Conservation (phyloP, 2,888 invertebrate genomes). For the Rosalia funebris region DNA sequence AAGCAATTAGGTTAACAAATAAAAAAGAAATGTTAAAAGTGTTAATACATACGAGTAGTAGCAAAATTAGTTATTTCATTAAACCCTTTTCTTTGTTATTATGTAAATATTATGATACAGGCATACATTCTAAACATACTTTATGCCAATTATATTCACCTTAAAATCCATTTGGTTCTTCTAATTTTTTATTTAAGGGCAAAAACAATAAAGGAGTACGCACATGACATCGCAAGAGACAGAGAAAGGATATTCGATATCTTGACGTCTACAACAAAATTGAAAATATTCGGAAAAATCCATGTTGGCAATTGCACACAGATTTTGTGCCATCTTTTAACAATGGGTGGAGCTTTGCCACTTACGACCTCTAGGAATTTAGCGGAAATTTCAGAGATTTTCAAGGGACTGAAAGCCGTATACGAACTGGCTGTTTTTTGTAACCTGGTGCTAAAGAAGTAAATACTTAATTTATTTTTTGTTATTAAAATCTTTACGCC, state of each 20-base stretch:
- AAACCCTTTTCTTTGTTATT: too few relatives aligned
- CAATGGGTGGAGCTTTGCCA: slow-evolving; percentile 16
- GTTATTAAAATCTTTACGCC: too few relatives aligned
- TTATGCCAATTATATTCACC: too few relatives aligned
- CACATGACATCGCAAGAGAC: slow-evolving; percentile 11
- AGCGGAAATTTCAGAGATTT: slow-evolving; percentile 32
- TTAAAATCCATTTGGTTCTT: too few relatives aligned
- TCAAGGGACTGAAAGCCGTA: slow-evolving; percentile 26
- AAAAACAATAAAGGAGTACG: slow-evolving; percentile 13
- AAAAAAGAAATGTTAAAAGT: too few relatives aligned
- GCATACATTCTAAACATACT: too few relatives aligned
- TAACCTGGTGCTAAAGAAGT: slow-evolving; percentile 34
- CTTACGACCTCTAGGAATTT: slow-evolving; percentile 28
- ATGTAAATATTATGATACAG: too few relatives aligned
- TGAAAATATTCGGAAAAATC: slow-evolving; percentile 30
- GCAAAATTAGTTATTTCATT: too few relatives aligned
- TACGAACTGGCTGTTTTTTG: slow-evolving; percentile 31
- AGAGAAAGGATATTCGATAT: slow-evolving; percentile 32
- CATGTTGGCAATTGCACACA: slow-evolving; percentile 29
- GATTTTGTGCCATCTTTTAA: slow-evolving; percentile 34
- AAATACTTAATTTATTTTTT: slow-evolving; percentile 23
- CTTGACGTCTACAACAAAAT: slow-evolving; percentile 25
- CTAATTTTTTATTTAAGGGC: slow-evolving; percentile 24
- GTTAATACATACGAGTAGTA: too few relatives aligned
- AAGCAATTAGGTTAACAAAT: too few relatives aligned